Conservation (phyloP, 2,797 vertebrate genomes). For the Chaetophractus vellerosus region DNA sequence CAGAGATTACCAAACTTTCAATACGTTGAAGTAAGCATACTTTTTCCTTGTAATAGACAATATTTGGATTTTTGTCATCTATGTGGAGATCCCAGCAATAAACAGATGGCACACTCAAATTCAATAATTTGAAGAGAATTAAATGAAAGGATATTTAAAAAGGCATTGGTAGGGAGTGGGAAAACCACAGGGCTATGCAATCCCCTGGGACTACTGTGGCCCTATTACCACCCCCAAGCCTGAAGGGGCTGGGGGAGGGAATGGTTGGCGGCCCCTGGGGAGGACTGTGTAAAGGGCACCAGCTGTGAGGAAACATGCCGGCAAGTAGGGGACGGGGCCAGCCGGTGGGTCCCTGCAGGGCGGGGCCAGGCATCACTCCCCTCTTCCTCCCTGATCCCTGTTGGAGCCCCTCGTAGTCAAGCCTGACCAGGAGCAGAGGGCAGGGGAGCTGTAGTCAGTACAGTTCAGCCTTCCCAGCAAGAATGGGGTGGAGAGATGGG, state of each 20-base stretch:
- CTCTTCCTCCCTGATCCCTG: neutral
- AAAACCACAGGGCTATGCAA: neutral
- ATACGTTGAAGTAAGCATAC: neutral
- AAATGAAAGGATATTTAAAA: neutral
- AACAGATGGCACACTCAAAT: neutral
- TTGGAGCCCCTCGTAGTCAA: neutral
- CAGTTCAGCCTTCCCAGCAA: neutral
- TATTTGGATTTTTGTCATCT: conserved; percentile 35
- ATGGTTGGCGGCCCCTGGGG: neutral
- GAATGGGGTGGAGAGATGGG: neutral
- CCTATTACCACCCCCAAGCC: neutral
- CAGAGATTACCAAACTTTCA: neutral
- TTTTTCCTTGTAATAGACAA: conserved; percentile 10
- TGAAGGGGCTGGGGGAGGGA: neutral
- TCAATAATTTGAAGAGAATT: conserved; percentile 15
- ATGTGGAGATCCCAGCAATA: neutral
- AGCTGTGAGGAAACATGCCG: neutral
- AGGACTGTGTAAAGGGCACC: neutral
- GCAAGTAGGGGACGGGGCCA: neutral
- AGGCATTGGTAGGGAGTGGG: neutral
- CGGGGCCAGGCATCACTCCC: neutral
- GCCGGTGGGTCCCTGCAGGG: neutral
- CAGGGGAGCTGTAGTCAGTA: neutral
- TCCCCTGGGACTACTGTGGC: neutral
- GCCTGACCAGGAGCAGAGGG: neutral